Conservation (phyloP, 2,113 vertebrate species). For the Acrocephalus arundinaceus region DNA sequence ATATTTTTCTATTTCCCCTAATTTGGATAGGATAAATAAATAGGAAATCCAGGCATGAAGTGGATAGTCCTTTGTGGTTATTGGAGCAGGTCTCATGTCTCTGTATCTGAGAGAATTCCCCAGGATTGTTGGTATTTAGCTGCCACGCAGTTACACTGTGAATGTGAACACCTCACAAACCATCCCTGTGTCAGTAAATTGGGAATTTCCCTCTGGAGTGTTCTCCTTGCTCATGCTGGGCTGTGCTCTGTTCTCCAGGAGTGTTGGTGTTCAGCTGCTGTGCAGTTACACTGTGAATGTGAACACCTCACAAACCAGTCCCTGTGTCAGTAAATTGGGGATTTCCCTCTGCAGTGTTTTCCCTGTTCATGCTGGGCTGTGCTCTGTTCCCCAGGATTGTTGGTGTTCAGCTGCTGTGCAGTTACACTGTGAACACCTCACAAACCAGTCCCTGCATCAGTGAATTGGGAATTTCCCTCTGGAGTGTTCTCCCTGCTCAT, state of each 20-base stretch:
- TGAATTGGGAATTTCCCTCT: not conserved
- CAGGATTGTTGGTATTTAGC: not conserved
- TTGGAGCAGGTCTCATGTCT: rapidly evolving
- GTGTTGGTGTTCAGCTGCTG: no score
- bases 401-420: no score
- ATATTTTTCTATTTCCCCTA: not conserved
- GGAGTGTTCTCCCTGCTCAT: not conserved
- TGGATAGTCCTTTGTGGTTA: not conserved
- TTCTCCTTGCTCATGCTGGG: not conserved
- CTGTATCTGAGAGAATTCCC: not conserved
- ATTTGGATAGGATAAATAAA: not conserved
- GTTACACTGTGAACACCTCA: no score
- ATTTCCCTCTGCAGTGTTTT: not conserved
- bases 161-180: no score
- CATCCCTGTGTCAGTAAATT: not conserved
- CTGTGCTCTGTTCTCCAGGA: not conserved
- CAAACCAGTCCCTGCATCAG: not conserved
- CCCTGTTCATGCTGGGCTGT: not conserved
- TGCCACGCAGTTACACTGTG: no score
- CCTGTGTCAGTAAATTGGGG: not conserved
- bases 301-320: rapidly evolving
- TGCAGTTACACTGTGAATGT: not conserved
- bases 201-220: not conserved
- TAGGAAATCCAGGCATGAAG: not conserved
- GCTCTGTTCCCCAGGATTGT: not conserved